phyloP scores from a whole-genome alignment of 2,888 invertebrate species.

The Lepidochrysops patricia region DNA sequence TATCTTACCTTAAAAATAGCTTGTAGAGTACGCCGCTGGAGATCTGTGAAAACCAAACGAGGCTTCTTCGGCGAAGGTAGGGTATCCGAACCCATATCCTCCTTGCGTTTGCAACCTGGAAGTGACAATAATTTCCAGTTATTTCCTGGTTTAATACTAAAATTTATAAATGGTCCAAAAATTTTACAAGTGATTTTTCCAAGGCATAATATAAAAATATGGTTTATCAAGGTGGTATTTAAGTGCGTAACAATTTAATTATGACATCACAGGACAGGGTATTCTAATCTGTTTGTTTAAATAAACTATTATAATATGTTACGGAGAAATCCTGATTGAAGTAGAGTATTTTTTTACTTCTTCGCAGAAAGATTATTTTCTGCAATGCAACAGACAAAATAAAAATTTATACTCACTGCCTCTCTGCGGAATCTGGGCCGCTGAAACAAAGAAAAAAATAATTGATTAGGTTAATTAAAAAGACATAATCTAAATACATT shows the following conservation, averaged over 20 bases:
- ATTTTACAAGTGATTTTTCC: too few species aligned
- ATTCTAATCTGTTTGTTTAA: too few species aligned
- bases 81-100: slow-evolving; percentile 88
- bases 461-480: slow-evolving; percentile 21
- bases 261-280: too few species aligned
- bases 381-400: not conserved
- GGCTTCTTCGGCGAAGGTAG: slow-evolving; percentile 98
- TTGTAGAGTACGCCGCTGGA: slow-evolving; percentile 99
- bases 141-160: too few species aligned
- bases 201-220: too few species aligned
- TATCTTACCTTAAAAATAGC: slow-evolving; percentile 97
- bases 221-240: too few species aligned
- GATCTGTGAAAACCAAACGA: slow-evolving; percentile 99
- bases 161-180: too few species aligned
- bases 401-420: slow-evolving; percentile 82
- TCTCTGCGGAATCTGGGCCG: slow-evolving; percentile 92
- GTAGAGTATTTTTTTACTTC: not conserved
- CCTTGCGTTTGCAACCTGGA: slow-evolving; percentile 96
- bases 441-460: slow-evolving; percentile 77
- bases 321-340: too few species aligned
- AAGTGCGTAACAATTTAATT: too few species aligned
- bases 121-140: slow-evolving; percentile 17
- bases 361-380: too few species aligned
- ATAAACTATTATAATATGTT: too few species aligned
- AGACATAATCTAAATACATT: slow-evolving; percentile 18